Conservation (phyloP, 37 sponge, comb jelly and placozoan species). For the Beroe forskalii region DNA sequence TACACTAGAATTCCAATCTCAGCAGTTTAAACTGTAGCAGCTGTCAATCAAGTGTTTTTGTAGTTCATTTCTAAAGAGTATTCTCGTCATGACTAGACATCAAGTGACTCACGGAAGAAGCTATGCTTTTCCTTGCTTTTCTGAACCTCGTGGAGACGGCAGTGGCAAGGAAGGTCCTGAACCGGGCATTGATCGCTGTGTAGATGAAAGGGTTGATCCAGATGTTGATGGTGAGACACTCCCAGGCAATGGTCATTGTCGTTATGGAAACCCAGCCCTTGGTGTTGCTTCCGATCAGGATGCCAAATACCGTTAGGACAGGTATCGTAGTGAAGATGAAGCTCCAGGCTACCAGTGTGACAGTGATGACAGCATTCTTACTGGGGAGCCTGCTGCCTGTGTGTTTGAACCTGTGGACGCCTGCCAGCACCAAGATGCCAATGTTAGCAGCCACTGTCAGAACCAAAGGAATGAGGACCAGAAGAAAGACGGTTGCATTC, state of each 20-base stretch:
- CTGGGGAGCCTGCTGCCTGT: neutral
- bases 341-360: neutral
- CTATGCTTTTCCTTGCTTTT: neutral
- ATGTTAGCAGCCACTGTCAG: neutral
- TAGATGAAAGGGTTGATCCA: neutral
- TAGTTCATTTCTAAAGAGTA: no score
- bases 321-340: slow-evolving; percentile 1
- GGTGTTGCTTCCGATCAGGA: neutral
- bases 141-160: neutral
- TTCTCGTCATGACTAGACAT: no score
- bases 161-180: neutral
- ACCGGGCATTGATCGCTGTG: neutral
- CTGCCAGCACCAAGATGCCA: neutral
- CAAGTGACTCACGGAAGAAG: no score
- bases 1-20: no score
- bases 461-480: neutral
- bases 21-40: no score
- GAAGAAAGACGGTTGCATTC: neutral
- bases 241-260: neutral
- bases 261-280: neutral
- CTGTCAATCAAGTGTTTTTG: no score
- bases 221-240: neutral
- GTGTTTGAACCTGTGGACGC: neutral
- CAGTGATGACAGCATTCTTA: neutral
- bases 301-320: neutral